phyloP scores from a whole-genome alignment of 2,113 vertebrate species.

The Oreamnos americanus region DNA sequence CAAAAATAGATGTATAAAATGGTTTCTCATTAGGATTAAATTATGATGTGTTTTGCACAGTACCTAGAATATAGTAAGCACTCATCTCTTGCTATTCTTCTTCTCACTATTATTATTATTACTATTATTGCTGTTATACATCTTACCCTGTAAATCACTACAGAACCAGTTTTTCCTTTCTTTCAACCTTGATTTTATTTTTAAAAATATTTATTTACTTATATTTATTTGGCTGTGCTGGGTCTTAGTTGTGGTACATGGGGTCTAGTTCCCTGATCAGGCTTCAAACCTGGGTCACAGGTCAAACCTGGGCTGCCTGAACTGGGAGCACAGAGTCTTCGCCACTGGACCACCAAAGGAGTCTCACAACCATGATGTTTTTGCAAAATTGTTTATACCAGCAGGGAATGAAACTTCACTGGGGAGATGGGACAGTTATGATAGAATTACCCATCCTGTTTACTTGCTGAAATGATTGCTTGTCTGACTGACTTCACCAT shows the following conservation, averaged over 20 bases:
- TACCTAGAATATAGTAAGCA: neutral
- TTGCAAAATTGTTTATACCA: constrained; percentile 3
- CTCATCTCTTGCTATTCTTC: neutral
- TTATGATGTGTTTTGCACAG: neutral
- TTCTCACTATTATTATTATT: neutral
- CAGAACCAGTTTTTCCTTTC: neutral
- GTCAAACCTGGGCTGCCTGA: neutral
- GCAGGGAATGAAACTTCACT: neutral
- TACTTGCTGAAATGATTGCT: neutral
- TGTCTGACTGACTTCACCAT: neutral
- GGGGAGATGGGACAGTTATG: neutral
- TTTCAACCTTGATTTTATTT: neutral
- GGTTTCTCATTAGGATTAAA: neutral
- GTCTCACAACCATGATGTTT: neutral
- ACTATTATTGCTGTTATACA: neutral
- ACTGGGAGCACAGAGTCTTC: neutral
- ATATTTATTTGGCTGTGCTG: neutral
- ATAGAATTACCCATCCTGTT: neutral
- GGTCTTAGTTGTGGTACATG: neutral
- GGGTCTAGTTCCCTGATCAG: neutral
- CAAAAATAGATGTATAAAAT: neutral
- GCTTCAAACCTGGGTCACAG: neutral
- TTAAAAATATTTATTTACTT: neutral
- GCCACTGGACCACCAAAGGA: neutral
- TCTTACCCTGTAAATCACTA: neutral